Evolutionary conservation across 1,140 invertebrate species (phyloP), one percentile per base, ranked within the genome.

Genomic region (Bombus difficillimus): DNA sequence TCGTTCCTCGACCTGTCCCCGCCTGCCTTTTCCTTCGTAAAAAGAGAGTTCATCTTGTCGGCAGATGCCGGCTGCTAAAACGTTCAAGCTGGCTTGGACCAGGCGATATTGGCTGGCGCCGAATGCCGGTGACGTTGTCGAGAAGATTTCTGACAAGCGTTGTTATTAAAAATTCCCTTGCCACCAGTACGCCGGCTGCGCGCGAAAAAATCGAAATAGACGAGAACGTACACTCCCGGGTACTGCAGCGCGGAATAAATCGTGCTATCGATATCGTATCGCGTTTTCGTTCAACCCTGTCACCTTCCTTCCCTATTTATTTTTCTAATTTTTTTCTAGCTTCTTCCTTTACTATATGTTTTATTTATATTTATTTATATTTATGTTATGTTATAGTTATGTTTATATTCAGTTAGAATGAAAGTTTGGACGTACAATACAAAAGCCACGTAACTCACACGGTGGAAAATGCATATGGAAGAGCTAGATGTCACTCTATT

Each of bases 91-190:
- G 72, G 81, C 37, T 32, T 34, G 76, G 68, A 85, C 66, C 13
- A 81, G 71, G 79, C 84, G 86, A 92, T 93, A 93, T 93, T 93
- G 92, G 92, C 87, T 90, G 91, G 92, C 89, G 83, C 92, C 92
- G 91, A 93, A 93, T 93, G 92, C 88, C 90, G 78, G 69, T 93
- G 92, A 93, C 92, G 91, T 90, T 92, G 89, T 91, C 92, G 90
- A 83, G 88, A 86, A 92, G 87, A 92, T 87, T 92, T 90, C 91
- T 91, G 90, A 92, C 92, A 91, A 83, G 92, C 85, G 85, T 91
- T 89, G 87, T 92, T 92, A 92, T 91, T 92, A 92, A 92, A 91
- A 92, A 90, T 74, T 89, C 88, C 53, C 71, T 80, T 72, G 81
- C 76, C 64, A 43, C 43, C 43, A 59, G 73, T 72, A 78, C 69